Evolutionary conservation across 2,113 vertebrate species (phyloP), one percentile per base, ranked within the genome.

Genomic region (Catharus minimus): DNA sequence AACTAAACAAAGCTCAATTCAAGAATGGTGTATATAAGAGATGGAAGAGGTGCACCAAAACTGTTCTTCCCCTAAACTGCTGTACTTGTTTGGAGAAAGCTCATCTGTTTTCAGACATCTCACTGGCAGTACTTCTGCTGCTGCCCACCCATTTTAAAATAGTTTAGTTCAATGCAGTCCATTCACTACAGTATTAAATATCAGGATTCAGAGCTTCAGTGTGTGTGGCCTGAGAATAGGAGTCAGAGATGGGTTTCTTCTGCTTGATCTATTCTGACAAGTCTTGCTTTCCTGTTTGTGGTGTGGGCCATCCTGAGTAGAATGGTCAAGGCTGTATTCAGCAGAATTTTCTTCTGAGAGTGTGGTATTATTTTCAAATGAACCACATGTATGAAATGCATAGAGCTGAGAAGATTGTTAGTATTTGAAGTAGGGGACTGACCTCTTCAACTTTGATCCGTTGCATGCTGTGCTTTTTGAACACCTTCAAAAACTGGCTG

Each of bases 401-500:
- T 28, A 10, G 30, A 50, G 43, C 33, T 28, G 53, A 76, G 28
- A 43, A 53, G 14, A 41, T 14, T 15, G 11, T 43, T 55, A 1
- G 0, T 57, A 5, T 46, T 65, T 7, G 3, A 8, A 46, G 22
- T 11, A 46, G 7, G 8, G 11, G 10, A 13, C 28, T 76, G 55
- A 39, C 13, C 8, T 72, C 16, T 93, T 76, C 11, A 53, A 5
- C 36, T 46, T 53, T 5, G 0, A 21, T 38, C 30, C 75, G 18
- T 53, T 91, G 28, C 8, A 30, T 0, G 0, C 55, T 49, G 9
- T 0, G 1, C 10, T 58, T 46, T 7, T 10, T 53, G 9, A 56
- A 19, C 12, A 5, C 16, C 1, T 52, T 36, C 11, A 7, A 47
- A 73, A 73, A 56, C 44, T 81, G 33, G 3, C 39, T 4, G 7